phyloP scores from a whole-genome alignment of 2,888 invertebrate genomes.

The Coelinius sp. region DNA sequence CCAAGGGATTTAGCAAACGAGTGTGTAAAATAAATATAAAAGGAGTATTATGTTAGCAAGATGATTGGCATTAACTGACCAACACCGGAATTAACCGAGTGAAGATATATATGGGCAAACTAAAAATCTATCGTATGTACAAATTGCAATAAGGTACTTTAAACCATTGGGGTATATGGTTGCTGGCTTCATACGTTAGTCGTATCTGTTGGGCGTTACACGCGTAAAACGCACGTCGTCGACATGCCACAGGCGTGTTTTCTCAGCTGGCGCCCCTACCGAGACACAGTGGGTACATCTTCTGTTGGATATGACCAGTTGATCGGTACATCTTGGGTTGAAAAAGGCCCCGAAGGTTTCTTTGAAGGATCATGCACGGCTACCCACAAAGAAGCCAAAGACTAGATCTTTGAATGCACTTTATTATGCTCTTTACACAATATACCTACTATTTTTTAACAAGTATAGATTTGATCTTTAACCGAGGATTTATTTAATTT shows the following conservation, averaged over 20 bases:
- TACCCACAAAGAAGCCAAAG: slow-evolving; percentile 66
- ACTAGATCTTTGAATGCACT: slow-evolving; percentile 57
- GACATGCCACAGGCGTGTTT: slow-evolving; percentile 66
- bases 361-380: slow-evolving; percentile 68
- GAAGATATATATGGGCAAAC: neutral
- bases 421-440: slow-evolving; percentile 70
- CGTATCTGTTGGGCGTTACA: slow-evolving; percentile 28
- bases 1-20: neutral
- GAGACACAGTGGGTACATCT: slow-evolving; percentile 31
- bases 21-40: neutral
- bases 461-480: slow-evolving; percentile 4
- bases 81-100: neutral
- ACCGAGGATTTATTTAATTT: slow-evolving; percentile 1
- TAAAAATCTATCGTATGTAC: slow-evolving; percentile 46
- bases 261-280: slow-evolving; percentile 67
- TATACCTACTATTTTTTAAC: slow-evolving; percentile 55
- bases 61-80: slow-evolving; percentile 21
- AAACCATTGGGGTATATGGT: neutral
- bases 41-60: slow-evolving; percentile 18
- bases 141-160: slow-evolving; percentile 43
- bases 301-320: neutral
- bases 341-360: slow-evolving; percentile 54
- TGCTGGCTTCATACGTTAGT: slow-evolving; percentile 3
- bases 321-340: slow-evolving; percentile 32
- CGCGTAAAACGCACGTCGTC: slow-evolving; percentile 50